These are phyloP conservation scores for Cephus pulcher DNA, from an alignment of 2,888 invertebrate genomes.

Conservation along the genomic window DNA sequence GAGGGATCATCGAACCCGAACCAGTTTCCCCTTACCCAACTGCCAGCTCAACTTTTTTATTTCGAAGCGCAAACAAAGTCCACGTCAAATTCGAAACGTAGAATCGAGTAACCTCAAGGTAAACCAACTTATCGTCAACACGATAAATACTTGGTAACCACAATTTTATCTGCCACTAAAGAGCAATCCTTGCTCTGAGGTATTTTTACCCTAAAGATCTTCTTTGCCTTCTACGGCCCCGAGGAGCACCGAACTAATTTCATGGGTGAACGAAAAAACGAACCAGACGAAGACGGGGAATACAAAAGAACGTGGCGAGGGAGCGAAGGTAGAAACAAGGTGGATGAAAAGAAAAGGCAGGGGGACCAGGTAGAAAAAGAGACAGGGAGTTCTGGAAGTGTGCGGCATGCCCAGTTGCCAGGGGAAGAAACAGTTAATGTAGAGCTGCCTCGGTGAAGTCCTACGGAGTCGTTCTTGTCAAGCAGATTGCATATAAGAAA, in stretches of 20 bases:
- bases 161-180: neutral
- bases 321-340: neutral
- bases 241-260: neutral
- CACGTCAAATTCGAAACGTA: neutral
- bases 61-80: neutral
- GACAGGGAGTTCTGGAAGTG: neutral
- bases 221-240: neutral
- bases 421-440: slow-evolving; percentile 34
- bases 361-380: neutral
- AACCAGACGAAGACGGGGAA: neutral
- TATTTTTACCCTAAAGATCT: neutral
- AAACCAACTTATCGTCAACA: neutral
- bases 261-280: neutral
- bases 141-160: neutral
- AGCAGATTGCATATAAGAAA: slow-evolving; percentile 52
- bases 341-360: neutral
- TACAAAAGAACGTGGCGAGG: neutral
- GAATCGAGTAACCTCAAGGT: neutral
- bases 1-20: slow-evolving; percentile 29
- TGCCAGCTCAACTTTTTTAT: neutral
- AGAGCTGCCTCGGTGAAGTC: slow-evolving; percentile 28
- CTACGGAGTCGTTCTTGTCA: slow-evolving; percentile 46
- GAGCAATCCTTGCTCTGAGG: neutral
- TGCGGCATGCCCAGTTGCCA: neutral
- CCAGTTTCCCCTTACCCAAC: slow-evolving; percentile 26